Base-by-base conservation (phyloP, 2,797 vertebrate genomes). In the Tarsius wallacei region DNA sequence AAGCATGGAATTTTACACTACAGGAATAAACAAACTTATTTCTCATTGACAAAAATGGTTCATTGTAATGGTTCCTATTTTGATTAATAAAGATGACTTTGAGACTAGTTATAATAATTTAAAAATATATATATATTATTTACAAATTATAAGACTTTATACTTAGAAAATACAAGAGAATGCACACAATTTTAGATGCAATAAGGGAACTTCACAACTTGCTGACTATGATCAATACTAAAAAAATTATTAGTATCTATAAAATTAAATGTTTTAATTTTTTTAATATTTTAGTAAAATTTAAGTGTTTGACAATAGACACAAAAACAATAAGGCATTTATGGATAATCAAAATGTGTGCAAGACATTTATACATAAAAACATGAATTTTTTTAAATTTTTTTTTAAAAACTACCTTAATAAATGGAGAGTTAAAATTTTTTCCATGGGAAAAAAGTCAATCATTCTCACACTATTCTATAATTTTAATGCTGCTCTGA, bases 221-320 rank as follows among this genome's bases (percentile, higher is more conserved):
- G 16, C 11, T 87, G 9, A 33, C 47, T 78, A 64, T 28, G 0
- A 71, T n/a, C 1, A 88, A 74, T 77, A n/a, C 31, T 64, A 9
- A 59, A 84, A 84, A 91, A 88, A 17, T 13, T 63, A 51, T 84
- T 76, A 78, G 8, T 36, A n/a, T 51, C 12, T 63, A n/a, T 36
- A 63, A 81, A 71, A 42, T 55, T 71, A 84, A 87, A 59, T 87
- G 61, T 36, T 64, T 87, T 36, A 19, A 51, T 24, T 89, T 83
- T 36, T 51, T n/a, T 47, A 49, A 31, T 47, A 87, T 28, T 86
- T 89, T 61, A 90, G 36, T 61, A 63, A 81, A 66, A 76, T 77
- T 76, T 81, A 81, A 73, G 47, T 85, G 85, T 92, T 83, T 82
- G 36, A 42, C 49, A 96, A 83, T 31, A 87, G 16, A 64, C 73